A percentile compares a stretch with the other conserved stretches of the same genome.
Evolutionary conservation across 23 tunicate species (phyloP).

Genomic region (Botrylloides violaceus): DNA sequence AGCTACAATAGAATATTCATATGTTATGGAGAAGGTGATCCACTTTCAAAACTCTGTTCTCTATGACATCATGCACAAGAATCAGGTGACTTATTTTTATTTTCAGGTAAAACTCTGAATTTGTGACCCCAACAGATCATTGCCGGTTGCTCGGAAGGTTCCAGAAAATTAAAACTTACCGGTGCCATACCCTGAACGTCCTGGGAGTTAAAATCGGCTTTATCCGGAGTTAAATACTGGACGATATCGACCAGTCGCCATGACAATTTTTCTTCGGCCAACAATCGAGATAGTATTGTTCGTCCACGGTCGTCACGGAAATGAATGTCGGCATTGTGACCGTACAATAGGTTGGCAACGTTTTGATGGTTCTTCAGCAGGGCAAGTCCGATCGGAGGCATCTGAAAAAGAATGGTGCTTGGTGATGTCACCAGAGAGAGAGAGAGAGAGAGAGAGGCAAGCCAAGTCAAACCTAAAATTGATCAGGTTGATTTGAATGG

Average conservation of each 20-base stretch:
- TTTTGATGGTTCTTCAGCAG: slow-evolving; percentile 86
- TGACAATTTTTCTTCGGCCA: slow-evolving; percentile 74
- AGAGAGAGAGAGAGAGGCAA: too few relatives aligned
- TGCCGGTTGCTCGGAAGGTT: too few relatives aligned
- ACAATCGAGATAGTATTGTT: slow-evolving; percentile 80
- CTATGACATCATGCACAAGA: too few relatives aligned
- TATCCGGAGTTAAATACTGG: slow-evolving; percentile 44
- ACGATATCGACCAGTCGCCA: slow-evolving; percentile 72
- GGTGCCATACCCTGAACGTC: slow-evolving; percentile 91
- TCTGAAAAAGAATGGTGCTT: slow-evolving; percentile 37
- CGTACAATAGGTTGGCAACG: slow-evolving; percentile 68
- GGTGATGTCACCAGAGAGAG: too few relatives aligned
- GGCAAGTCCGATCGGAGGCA: slow-evolving; percentile 98
- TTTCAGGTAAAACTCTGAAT: too few relatives aligned
- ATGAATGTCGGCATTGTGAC: slow-evolving; percentile 79
- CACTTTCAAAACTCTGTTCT: too few relatives aligned
- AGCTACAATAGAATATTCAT: too few relatives aligned
- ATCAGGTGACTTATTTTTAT: too few relatives aligned
- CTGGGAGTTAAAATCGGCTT: slow-evolving; percentile 80
- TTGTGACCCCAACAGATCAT: not conserved
- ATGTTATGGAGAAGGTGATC: too few relatives aligned
- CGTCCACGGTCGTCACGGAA: slow-evolving; percentile 89
- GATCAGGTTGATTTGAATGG: too few relatives aligned
- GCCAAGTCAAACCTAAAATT: too few relatives aligned
- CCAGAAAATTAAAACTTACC: slow-evolving; percentile 24